Evolutionary conservation across 2,113 vertebrate genomes (phyloP).

Genomic region (Elaphurus davidianus): DNA sequence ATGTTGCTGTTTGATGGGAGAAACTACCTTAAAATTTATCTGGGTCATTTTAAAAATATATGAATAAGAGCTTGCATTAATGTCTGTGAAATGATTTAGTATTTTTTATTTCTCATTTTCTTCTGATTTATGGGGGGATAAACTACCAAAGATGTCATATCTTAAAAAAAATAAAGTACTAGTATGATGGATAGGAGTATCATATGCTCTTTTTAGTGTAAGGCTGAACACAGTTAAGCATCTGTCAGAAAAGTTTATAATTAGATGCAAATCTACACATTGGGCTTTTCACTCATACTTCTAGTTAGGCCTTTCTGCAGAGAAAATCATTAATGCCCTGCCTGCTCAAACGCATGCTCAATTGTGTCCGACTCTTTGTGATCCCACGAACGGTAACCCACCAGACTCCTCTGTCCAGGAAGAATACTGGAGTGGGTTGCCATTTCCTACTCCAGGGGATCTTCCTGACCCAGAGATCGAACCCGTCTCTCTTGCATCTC

Average conservation of each 20-base stretch:
- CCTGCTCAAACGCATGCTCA: not conserved
- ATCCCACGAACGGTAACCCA: not conserved
- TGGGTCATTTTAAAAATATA: not conserved
- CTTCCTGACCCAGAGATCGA: not conserved
- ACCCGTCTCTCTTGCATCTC: not conserved
- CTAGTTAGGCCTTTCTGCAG: not conserved
- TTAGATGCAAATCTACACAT: not conserved
- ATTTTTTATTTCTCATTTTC: slow-evolving; percentile 16
- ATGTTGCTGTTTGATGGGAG: not conserved
- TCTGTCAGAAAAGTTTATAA: not conserved
- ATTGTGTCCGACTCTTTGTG: not conserved
- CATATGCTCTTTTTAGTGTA: not conserved
- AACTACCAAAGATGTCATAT: not conserved
- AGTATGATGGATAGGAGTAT: not conserved
- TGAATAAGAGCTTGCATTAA: slow-evolving; percentile 3
- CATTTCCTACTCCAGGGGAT: not conserved
- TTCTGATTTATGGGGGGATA: slow-evolving; percentile 37
- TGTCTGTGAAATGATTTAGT: not conserved
- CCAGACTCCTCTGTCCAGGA: not conserved
- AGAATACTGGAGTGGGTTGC: not conserved
- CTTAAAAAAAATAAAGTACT: not conserved
- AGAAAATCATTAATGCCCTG: not conserved
- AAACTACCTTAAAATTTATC: not conserved
- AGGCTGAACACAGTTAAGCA: not conserved
- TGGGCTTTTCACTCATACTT: not conserved